Conservation (phyloP, 2,113 vertebrate genomes). For the Sapayoa aenigma region DNA sequence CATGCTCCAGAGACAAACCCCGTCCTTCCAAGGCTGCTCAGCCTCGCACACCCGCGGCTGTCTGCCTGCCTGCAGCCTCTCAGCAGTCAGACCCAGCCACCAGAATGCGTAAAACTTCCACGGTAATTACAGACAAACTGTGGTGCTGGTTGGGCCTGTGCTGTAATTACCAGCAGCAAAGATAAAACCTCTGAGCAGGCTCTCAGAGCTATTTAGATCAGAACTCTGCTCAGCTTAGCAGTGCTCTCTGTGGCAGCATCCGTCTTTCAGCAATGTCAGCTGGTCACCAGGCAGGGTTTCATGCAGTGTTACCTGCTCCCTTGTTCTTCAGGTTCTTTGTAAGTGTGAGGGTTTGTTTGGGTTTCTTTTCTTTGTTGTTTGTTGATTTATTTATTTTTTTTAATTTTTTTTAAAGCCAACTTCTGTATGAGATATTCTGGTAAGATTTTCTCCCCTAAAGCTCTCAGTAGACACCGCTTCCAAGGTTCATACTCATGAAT, state of each 20-base stretch:
- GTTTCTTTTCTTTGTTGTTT: background rate
- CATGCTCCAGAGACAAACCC: accelerated
- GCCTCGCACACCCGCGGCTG: background rate
- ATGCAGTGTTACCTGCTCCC: background rate
- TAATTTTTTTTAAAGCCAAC: background rate
- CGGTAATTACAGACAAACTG: background rate
- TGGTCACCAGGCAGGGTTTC: background rate
- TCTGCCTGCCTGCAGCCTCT: background rate
- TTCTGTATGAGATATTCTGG: background rate
- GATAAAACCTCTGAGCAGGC: background rate
- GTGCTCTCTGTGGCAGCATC: background rate
- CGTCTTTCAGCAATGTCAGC: accelerated
- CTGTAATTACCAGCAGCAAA: background rate
- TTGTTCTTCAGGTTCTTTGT: background rate
- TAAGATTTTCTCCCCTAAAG: background rate
- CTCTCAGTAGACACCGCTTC: background rate
- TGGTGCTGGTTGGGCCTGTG: background rate
- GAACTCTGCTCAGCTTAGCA: accelerated
- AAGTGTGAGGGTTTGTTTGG: background rate
- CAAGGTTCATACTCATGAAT: background rate
- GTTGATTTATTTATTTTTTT: background rate
- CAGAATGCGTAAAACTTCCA: background rate
- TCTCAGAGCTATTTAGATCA: background rate
- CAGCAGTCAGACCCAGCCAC: background rate
- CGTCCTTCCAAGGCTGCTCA: background rate